Base-by-base conservation (phyloP, 2,888 invertebrate species). In the Drosophila lutescens region DNA sequence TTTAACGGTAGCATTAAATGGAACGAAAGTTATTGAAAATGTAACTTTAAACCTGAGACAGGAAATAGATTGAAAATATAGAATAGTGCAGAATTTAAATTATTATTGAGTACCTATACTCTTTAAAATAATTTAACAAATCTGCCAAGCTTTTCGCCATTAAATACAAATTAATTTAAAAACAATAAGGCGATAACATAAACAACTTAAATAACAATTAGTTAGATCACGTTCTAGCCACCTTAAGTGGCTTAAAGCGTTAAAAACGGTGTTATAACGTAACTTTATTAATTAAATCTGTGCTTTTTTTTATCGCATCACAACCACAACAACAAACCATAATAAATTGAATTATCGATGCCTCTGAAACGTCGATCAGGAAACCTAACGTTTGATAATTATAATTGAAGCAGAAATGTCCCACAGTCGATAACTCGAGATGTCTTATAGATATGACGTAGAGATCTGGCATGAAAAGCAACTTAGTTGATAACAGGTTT, bases 401-500 rank as follows among this genome's bases (percentile, higher is more conserved):
- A 32, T 51, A 65, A 51, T 67, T 67, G 44, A 66, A 46, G 15
- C 32, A 38, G 43, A 67, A 46, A 23, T 67, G 36, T 17, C 4
- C 10, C 30, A 43, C 15, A 67, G 68, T 1, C 20, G 15, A 51
- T 67, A 67, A 65, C 36, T 44, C n/a, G 20, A 32, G 7, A 15
- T 44, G 9, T 44, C 10, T 32, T 44, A 65, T 44, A 30, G 43
- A 44, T 38, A 15, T 67, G 62, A 61, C 17, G 36, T 61, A 26
- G 12, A 44, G 15, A 41, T 9, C 15, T 32, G 30, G 34, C 59
- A 57, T 12, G 30, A 36, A 17, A 30, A 7, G 15, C 44, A 2
- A 61, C 61, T 61, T 61, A 30, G 62, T 38, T 20, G 15, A 10
- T 13, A 62, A 62, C 61, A 20, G 32, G 62, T 62, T 61, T 17